These are phyloP conservation scores for Apamea sordens DNA, from an alignment of 2,888 invertebrate species.

Conservation along the genomic window DNA sequence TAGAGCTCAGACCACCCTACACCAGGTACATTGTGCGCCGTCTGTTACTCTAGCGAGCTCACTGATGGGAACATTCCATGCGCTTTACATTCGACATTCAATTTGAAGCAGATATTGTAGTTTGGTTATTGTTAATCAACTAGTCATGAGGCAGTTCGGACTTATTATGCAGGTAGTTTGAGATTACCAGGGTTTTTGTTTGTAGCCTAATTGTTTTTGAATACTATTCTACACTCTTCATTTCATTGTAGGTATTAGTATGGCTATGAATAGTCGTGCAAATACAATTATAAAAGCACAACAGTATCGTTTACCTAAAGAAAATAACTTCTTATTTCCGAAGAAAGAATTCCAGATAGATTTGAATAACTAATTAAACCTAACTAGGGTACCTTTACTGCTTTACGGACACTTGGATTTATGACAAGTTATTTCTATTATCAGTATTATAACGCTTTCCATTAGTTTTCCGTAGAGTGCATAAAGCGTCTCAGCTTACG, in stretches of 20 bases:
- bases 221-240: background rate
- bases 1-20: conserved; percentile 75
- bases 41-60: conserved; percentile 65
- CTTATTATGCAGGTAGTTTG: conserved; percentile 14
- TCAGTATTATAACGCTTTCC: conserved; percentile 34
- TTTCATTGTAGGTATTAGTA: background rate
- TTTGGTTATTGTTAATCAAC: conserved; percentile 16
- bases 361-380: background rate
- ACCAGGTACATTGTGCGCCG: conserved; percentile 73
- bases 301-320: background rate
- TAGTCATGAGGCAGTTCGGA: background rate
- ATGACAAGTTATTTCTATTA: conserved; percentile 27
- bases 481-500: conserved; percentile 76
- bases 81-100: conserved; percentile 34
- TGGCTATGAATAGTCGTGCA: background rate
- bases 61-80: conserved; percentile 52
- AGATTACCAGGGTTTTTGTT: background rate
- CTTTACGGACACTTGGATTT: conserved; percentile 4
- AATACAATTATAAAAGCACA: background rate
- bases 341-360: background rate
- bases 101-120: conserved; percentile 30
- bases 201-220: background rate
- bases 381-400: background rate
- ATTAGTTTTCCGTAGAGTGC: conserved; percentile 55
- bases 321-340: background rate